A percentile compares a stretch with the other conserved stretches of the same genome.
Conservation (phyloP, 2,797 vertebrate species). For the Lacerta viridis region DNA sequence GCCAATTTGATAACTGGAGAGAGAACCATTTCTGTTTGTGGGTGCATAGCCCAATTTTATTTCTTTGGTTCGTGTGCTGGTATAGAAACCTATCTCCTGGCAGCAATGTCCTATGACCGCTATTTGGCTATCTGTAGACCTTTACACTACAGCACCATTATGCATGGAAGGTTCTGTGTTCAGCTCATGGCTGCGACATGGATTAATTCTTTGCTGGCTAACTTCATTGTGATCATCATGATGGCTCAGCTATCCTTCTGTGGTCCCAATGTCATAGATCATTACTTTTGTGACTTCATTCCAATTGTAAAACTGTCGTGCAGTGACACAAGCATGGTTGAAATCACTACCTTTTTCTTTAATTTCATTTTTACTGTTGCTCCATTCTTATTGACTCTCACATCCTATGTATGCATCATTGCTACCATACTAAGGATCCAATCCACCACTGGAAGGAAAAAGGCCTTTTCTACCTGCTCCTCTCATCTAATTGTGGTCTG, state of each 20-base stretch:
- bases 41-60: constrained; percentile 53
- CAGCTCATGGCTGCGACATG: constrained; percentile 37
- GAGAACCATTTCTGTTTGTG: constrained; percentile 24
- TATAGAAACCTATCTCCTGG: constrained; percentile 53
- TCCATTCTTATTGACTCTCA: constrained; percentile 38
- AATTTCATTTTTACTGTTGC: constrained; percentile 45
- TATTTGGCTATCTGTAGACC: constrained; percentile 52
- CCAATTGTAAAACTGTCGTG: constrained; percentile 22
- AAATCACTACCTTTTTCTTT: constrained; percentile 27
- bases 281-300: constrained; percentile 44
- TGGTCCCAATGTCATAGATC: constrained; percentile 7
- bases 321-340: background rate
- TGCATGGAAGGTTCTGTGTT: constrained; percentile 21
- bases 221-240: background rate
- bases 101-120: constrained; percentile 54
- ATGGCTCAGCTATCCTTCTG: background rate
- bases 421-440: constrained; percentile 41
- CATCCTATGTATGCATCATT: constrained; percentile 49
- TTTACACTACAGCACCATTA: constrained; percentile 31
- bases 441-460: constrained; percentile 40
- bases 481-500: constrained; percentile 1
- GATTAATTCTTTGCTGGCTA: background rate
- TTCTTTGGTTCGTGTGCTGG: constrained; percentile 39
- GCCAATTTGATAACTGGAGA: constrained; percentile 30
- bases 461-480: background rate